A percentile compares a stretch with the other conserved stretches of the same genome.
phyloP scores from a whole-genome alignment of 2,888 invertebrate species.

The Desoria tigrina region DNA sequence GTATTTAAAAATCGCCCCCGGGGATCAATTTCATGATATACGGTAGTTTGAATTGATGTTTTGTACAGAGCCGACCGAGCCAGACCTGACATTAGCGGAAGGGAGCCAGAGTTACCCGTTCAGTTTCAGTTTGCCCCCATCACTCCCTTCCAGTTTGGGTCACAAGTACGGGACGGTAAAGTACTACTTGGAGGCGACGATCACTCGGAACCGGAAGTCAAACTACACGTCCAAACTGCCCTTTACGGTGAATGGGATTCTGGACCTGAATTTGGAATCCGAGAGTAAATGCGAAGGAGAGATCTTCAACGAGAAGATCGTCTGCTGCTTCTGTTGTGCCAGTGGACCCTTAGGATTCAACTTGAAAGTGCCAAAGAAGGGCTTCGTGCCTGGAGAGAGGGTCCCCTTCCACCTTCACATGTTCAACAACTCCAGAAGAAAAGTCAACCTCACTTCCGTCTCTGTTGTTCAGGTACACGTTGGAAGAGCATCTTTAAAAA shows the following conservation, averaged over 20 bases:
- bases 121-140: conserved; percentile 30
- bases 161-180: conserved; percentile 38
- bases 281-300: conserved; percentile 24
- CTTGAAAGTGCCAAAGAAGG: conserved; percentile 31
- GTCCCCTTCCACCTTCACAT: conserved; percentile 34
- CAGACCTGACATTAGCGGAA: conserved; percentile 24
- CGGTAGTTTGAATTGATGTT: no score
- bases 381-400: conserved; percentile 40
- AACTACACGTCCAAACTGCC: conserved; percentile 33
- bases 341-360: conserved; percentile 39
- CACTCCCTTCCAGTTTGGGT: conserved; percentile 34
- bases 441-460: conserved; percentile 20
- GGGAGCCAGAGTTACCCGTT: conserved; percentile 35
- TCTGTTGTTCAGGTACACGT: conserved; percentile 17
- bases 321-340: conserved; percentile 37
- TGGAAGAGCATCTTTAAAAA: no score
- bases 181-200: conserved; percentile 34
- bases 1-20: no score
- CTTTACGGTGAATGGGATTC: conserved; percentile 39
- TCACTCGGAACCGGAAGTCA: conserved; percentile 31
- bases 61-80: background rate
- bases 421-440: conserved; percentile 34
- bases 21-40: no score
- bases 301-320: conserved; percentile 24
- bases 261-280: conserved; percentile 42